A percentile compares a stretch with the other conserved stretches of the same genome.
Evolutionary conservation across 2,113 vertebrate species (phyloP).

Genomic region (Pedionomus torquatus): DNA sequence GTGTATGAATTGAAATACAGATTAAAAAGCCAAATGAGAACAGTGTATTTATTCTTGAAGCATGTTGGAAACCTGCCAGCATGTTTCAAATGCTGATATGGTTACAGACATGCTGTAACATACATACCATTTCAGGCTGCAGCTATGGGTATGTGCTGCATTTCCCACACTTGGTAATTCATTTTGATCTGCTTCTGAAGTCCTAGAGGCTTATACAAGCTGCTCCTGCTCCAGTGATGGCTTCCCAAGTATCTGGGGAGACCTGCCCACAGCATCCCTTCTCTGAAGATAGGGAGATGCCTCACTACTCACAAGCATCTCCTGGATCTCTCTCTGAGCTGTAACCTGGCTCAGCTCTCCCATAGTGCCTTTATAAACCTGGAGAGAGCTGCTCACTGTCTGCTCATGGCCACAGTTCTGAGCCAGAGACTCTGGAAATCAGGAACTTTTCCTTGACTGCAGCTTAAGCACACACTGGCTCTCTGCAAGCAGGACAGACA

Average conservation of each 20-base stretch:
- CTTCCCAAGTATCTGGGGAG: neutral
- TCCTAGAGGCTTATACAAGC: neutral
- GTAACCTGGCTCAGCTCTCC: neutral
- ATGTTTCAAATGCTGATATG: neutral
- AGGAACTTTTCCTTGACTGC: neutral
- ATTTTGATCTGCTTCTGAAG: neutral
- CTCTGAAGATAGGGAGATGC: neutral
- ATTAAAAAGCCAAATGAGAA: neutral
- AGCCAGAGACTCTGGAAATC: neutral
- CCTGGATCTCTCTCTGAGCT: neutral
- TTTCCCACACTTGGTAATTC: neutral
- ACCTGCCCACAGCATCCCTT: neutral
- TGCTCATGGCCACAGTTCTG: neutral
- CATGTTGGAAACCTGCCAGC: neutral
- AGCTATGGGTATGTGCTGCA: neutral
- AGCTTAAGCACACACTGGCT: fast-evolving
- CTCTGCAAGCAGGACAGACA: neutral
- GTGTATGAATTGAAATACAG: neutral
- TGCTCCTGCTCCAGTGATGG: neutral
- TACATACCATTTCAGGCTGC: neutral
- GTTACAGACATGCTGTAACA: neutral
- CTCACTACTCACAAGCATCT: neutral
- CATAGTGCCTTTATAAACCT: neutral
- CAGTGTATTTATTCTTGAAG: neutral
- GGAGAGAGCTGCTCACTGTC: neutral